Percentiles rank a stretch among this genome's conserved stretches.
Evolutionary conservation across 2,888 invertebrate species (phyloP).

Genomic region (Polydrusus tereticollis): DNA sequence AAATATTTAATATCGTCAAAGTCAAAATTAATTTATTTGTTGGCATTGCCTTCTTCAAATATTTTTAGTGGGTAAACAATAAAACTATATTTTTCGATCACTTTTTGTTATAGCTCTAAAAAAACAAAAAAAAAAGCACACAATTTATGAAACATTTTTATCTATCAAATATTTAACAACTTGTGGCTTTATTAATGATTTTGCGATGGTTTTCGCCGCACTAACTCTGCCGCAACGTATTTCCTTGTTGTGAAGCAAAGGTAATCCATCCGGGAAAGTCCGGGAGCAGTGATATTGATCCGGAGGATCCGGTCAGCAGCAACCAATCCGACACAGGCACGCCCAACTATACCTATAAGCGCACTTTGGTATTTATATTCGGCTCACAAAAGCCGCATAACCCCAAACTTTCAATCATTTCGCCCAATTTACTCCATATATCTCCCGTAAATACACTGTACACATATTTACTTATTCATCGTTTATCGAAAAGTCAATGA

Average conservation of each 20-base stretch:
- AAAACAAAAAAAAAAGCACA: too few relatives aligned
- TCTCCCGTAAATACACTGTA: conserved; percentile 46
- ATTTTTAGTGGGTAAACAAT: too few relatives aligned
- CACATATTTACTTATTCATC: conserved; percentile 32
- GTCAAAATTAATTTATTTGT: too few relatives aligned
- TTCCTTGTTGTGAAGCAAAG: conserved; percentile 55
- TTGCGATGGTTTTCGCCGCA: too few relatives aligned
- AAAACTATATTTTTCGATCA: too few relatives aligned
- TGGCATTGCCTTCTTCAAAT: too few relatives aligned
- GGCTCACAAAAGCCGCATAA: conserved; percentile 50
- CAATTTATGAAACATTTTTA: too few relatives aligned
- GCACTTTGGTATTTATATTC: conserved; percentile 54
- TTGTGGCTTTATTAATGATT: too few relatives aligned
- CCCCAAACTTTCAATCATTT: conserved; percentile 51
- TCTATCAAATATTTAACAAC: too few relatives aligned
- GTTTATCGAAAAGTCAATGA: conserved; percentile 23
- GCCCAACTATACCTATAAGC: conserved; percentile 57
- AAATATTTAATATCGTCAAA: too few relatives aligned
- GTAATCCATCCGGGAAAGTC: conserved; percentile 63
- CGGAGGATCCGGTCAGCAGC: conserved; percentile 65
- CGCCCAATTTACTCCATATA: conserved; percentile 50
- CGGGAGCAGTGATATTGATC: conserved; percentile 66
- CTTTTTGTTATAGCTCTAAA: too few relatives aligned
- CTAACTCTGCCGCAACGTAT: conserved; percentile 35
- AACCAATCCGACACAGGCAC: conserved; percentile 64